Base-by-base conservation (phyloP, 2,113 vertebrate species). In the Serinus canaria region DNA sequence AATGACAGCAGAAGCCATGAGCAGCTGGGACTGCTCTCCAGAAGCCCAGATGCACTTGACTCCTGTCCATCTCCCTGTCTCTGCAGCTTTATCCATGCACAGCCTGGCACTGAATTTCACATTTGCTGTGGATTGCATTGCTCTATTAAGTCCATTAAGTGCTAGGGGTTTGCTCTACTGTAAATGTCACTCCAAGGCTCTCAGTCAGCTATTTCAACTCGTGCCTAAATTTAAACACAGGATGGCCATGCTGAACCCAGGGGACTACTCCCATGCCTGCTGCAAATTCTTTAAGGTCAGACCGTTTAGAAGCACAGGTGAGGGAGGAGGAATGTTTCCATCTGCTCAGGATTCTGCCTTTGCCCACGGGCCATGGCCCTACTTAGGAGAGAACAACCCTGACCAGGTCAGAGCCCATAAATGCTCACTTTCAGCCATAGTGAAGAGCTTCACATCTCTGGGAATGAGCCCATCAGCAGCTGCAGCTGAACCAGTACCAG, bases 11-110 rank as follows among this genome's bases (percentile, higher is more conserved):
- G 91, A 63, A 89, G 64, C 46, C 56, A 2, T 1, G 62, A 96
- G 60, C 92, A 92, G 88, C 84, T 83, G 39, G 43, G 59, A 64
- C 33, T 83, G 79, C 58, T 92, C 78, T 69, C 78, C 69, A 84
- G 47, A 89, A 95, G 59, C 50, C 70, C 88, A 73, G 74, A 83
- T 39, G 47, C 92, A 87, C 84, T 96, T 94, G 84, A 90, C 90
- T 90, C 82, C 89, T 91, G 92, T 94, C 94, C 87, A 35, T 94
- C 75, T 91, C 70, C 47, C 44, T 83, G 47, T 49, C 87, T 80
- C 69, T 90, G 3, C 14, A 43, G 87, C 81, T 85, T 85, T 77
- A 89, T 80, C 80, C 47, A 18, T 7, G 35, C 12, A 7, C 52
- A 95, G 58, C 53, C 55, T 91, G 78, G 87, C 78, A 60, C 63